phyloP scores from a whole-genome alignment of 2,113 vertebrate species.

The Crotalus helleri region DNA sequence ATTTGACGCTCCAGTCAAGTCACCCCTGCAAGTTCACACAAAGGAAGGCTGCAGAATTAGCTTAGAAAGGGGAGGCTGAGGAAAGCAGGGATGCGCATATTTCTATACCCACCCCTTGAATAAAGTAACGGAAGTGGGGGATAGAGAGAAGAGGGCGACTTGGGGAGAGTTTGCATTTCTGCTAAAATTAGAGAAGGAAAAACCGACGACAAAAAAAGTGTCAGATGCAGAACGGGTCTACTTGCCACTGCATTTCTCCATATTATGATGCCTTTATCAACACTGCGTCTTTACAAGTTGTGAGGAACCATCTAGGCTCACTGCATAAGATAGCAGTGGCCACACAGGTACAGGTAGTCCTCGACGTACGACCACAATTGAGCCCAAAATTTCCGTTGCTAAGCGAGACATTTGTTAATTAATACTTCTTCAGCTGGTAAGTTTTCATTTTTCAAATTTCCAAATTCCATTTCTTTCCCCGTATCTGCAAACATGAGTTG shows the following conservation, averaged over 20 bases:
- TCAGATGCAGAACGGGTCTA: background rate
- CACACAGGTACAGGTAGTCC: background rate
- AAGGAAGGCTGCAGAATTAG: background rate
- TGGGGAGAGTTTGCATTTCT: background rate
- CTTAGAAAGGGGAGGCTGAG: background rate
- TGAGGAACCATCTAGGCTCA: background rate
- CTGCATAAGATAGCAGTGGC: background rate
- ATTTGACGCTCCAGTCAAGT: slow-evolving; percentile 5
- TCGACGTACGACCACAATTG: too few species aligned
- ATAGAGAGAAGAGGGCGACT: background rate
- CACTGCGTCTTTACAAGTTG: background rate
- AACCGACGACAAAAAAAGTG: background rate
- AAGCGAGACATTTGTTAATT: too few species aligned
- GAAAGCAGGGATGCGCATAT: background rate
- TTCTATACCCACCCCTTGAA: background rate
- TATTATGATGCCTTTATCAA: background rate
- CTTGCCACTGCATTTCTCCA: background rate
- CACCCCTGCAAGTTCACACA: slow-evolving; percentile 18
- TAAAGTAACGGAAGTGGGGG: background rate
- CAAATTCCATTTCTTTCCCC: background rate
- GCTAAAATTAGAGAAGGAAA: background rate
- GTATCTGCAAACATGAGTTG: background rate
- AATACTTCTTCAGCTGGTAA: too few species aligned
- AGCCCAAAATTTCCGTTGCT: too few species aligned
- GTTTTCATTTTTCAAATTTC: background rate